Percentiles rank a stretch among this genome's conserved stretches.
Conservation (phyloP, 2,113 vertebrate species). For the Apteryx mantelli region DNA sequence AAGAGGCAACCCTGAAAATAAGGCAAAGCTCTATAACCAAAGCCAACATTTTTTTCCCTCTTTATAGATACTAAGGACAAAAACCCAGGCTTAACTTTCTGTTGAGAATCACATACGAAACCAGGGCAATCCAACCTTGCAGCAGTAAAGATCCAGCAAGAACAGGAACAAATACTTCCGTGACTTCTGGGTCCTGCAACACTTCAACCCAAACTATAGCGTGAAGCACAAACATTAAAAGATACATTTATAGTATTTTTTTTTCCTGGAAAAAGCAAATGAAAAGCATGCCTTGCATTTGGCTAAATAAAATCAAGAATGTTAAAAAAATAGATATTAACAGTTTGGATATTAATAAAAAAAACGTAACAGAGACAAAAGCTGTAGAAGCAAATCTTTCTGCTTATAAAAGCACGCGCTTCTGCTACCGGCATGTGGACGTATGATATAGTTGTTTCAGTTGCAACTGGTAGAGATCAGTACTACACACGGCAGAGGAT, state of each 20-base stretch:
- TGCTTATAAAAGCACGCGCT: background rate
- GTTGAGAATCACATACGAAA: background rate
- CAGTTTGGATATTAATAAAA: background rate
- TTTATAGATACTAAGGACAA: background rate
- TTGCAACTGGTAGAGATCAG: background rate
- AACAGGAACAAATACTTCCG: background rate
- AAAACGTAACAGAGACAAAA: background rate
- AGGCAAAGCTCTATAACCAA: background rate
- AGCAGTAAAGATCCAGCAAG: too few relatives aligned
- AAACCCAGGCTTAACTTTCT: background rate
- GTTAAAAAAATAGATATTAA: background rate
- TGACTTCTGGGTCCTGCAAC: background rate
- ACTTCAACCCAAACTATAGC: background rate
- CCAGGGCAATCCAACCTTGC: background rate
- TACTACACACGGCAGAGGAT: rapidly evolving
- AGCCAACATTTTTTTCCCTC: background rate
- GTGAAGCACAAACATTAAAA: background rate
- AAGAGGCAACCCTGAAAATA: background rate
- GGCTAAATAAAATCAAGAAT: background rate
- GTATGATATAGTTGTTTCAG: rapidly evolving
- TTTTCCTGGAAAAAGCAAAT: background rate
- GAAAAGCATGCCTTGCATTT: background rate
- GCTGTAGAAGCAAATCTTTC: background rate
- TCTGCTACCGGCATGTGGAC: rapidly evolving
- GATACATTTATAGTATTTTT: too few relatives aligned